These are phyloP conservation scores for Acholoe squamosa DNA, from an alignment of 2,888 invertebrate species.

Conservation along the genomic window DNA sequence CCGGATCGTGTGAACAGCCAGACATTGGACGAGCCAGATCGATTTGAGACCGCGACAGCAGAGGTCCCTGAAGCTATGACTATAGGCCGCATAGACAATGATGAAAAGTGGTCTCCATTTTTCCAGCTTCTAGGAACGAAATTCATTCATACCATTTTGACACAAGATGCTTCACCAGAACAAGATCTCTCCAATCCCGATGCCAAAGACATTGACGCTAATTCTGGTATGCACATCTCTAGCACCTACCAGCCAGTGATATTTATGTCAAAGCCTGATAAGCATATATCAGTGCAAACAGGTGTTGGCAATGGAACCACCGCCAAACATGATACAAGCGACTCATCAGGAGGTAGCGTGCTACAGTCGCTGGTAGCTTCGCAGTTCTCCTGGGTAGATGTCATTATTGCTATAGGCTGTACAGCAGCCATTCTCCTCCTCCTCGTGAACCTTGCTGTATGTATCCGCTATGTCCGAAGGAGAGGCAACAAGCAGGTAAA, in stretches of 20 bases:
- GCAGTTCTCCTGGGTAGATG: slow-evolving; percentile 64
- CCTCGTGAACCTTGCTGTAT: slow-evolving; percentile 30
- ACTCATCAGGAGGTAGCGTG: background rate
- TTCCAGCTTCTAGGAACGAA: slow-evolving; percentile 27
- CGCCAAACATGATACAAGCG: background rate
- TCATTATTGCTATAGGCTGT: slow-evolving; percentile 61
- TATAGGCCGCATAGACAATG: background rate
- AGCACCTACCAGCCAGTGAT: background rate
- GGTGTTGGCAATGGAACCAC: background rate
- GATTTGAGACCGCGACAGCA: background rate
- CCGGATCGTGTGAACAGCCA: background rate
- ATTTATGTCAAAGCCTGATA: background rate
- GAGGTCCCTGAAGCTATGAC: background rate
- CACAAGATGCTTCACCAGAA: background rate
- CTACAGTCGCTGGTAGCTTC: slow-evolving; percentile 24
- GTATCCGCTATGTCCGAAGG: background rate
- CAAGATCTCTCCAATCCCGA: background rate
- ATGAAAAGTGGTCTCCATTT: background rate
- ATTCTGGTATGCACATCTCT: background rate
- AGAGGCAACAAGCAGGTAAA: background rate
- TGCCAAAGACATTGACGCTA: background rate
- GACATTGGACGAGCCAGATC: background rate
- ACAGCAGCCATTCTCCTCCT: slow-evolving; percentile 57
- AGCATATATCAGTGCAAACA: background rate
- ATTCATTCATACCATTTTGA: slow-evolving; percentile 38